phyloP scores from a whole-genome alignment of 2,888 invertebrate species.

The Tuberolachnus salignus region DNA sequence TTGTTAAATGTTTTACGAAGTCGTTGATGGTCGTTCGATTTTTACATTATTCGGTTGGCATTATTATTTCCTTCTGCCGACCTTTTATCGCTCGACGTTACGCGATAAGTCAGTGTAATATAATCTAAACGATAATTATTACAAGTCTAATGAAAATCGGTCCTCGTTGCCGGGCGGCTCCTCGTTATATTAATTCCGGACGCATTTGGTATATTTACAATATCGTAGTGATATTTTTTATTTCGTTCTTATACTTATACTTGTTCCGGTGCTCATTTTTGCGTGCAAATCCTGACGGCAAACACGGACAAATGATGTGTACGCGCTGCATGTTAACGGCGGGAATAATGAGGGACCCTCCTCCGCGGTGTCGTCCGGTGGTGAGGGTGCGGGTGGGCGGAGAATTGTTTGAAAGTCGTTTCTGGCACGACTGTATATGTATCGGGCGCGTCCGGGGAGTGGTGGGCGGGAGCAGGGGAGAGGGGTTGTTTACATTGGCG shows the following conservation, averaged over 20 bases:
- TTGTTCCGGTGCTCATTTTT: constrained; percentile 44
- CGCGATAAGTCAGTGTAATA: no score
- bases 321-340: constrained; percentile 22
- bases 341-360: constrained; percentile 33
- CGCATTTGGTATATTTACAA: constrained; percentile 41
- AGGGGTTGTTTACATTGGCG: constrained; percentile 47
- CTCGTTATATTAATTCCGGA: constrained; percentile 5
- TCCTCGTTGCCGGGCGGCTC: background rate
- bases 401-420: constrained; percentile 49
- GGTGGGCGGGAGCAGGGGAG: background rate
- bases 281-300: constrained; percentile 35
- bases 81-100: no score
- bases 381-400: no score
- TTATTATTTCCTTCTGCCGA: no score
- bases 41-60: no score
- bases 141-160: background rate
- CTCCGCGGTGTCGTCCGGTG: background rate
- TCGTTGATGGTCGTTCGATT: no score
- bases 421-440: constrained; percentile 18
- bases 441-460: constrained; percentile 19
- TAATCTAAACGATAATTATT: no score
- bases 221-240: constrained; percentile 30
- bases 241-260: constrained; percentile 37
- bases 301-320: constrained; percentile 54
- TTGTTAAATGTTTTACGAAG: no score